Conservation (phyloP, 2,113 vertebrate genomes). For the Microcebus jonahi region DNA sequence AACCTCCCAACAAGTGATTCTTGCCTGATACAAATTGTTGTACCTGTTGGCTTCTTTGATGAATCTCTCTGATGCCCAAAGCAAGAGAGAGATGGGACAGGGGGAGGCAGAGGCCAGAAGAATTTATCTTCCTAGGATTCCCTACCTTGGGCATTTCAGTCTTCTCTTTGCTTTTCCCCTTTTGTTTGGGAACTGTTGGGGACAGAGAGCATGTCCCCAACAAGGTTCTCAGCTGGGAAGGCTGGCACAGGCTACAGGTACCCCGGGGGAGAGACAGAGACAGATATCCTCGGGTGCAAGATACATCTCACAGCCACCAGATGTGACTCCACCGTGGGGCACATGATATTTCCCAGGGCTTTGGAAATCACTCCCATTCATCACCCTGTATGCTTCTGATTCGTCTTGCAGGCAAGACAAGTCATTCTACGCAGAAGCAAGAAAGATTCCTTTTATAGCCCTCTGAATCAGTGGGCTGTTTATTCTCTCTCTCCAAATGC, state of each 20-base stretch:
- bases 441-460: slow-evolving; percentile 33
- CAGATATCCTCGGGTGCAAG: not conserved
- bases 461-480: slow-evolving; percentile 46
- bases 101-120: rapidly evolving
- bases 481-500: slow-evolving; percentile 32
- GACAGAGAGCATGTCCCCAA: not conserved
- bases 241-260: not conserved
- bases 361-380: slow-evolving; percentile 56
- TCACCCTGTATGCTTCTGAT: slow-evolving; percentile 65
- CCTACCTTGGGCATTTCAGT: not conserved
- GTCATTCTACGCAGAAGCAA: not conserved
- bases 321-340: slow-evolving; percentile 44
- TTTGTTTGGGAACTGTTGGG: not conserved
- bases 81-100: not conserved
- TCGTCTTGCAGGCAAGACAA: slow-evolving; percentile 58
- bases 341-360: slow-evolving; percentile 1
- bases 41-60: not conserved
- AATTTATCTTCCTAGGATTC: not conserved
- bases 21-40: not conserved
- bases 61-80: not conserved
- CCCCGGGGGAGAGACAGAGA: slow-evolving; percentile 40
- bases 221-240: not conserved
- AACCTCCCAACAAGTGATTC: not conserved
- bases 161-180: not conserved
- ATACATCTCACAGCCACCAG: slow-evolving; percentile 37